A percentile compares a stretch with the other conserved stretches of the same genome.
phyloP scores from a whole-genome alignment of 1,140 invertebrate genomes.

The Aphaenogaster rudis region DNA sequence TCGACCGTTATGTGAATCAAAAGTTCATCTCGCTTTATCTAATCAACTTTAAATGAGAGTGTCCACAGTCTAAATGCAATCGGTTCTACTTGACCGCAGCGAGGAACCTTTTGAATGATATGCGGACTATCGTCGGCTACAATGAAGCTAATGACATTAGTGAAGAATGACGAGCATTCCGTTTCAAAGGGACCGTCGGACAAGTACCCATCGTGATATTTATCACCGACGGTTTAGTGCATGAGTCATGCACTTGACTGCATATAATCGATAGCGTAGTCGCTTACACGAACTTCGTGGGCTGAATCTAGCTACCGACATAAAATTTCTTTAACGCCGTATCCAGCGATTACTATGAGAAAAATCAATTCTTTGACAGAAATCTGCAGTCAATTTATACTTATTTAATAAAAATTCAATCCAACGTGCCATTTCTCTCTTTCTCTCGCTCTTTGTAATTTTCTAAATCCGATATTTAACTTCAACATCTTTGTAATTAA shows the following conservation, averaged over 20 bases:
- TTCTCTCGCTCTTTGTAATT: neutral
- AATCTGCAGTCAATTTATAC: neutral
- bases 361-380: neutral
- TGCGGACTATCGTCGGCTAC: neutral
- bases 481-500: neutral
- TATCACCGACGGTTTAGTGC: neutral
- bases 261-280: neutral
- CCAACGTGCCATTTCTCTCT: neutral
- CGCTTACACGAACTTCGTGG: neutral
- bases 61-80: slow-evolving; percentile 35
- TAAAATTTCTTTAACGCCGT: neutral
- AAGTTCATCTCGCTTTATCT: slow-evolving; percentile 42
- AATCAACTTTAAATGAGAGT: slow-evolving; percentile 18
- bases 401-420: neutral
- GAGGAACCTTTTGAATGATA: neutral
- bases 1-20: slow-evolving; percentile 13
- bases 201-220: neutral
- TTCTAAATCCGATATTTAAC: neutral
- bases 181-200: neutral
- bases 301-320: neutral
- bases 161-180: neutral
- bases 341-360: neutral
- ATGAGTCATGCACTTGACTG: neutral
- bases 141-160: neutral
- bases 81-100: neutral